These are phyloP conservation scores for Nomia melanderi DNA, from an alignment of 1,140 invertebrate genomes.

Conservation along the genomic window DNA sequence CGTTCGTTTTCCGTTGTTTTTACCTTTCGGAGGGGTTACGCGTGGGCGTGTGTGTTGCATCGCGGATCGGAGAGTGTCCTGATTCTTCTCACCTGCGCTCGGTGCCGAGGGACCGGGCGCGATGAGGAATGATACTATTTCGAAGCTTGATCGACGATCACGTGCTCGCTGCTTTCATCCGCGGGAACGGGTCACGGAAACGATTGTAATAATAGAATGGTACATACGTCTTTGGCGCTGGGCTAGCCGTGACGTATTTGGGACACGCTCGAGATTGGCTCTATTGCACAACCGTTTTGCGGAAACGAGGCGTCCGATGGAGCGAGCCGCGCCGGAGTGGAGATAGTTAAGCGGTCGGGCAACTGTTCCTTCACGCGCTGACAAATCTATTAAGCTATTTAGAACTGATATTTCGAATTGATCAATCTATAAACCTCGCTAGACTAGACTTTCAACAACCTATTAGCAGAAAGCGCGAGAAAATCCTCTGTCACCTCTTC, in stretches of 20 bases:
- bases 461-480: too few relatives aligned
- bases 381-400: too few relatives aligned
- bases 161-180: conserved; percentile 22
- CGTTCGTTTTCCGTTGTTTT: neutral
- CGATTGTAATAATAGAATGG: neutral
- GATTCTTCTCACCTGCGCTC: too few relatives aligned
- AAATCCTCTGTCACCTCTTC: too few relatives aligned
- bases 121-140: conserved; percentile 51
- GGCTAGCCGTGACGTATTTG: neutral
- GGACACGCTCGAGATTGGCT: neutral
- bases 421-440: too few relatives aligned
- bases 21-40: neutral
- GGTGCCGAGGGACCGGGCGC: neutral
- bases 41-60: too few relatives aligned
- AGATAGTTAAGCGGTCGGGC: too few relatives aligned
- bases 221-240: neutral
- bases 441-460: too few relatives aligned
- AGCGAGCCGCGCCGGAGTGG: neutral
- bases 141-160: conserved; percentile 33
- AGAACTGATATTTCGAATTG: too few relatives aligned
- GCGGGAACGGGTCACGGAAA: neutral
- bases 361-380: too few relatives aligned
- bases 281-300: neutral
- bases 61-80: too few relatives aligned
- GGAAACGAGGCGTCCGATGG: neutral